phyloP scores from a whole-genome alignment of 2,797 vertebrate genomes.

The Anguilla anguilla region DNA sequence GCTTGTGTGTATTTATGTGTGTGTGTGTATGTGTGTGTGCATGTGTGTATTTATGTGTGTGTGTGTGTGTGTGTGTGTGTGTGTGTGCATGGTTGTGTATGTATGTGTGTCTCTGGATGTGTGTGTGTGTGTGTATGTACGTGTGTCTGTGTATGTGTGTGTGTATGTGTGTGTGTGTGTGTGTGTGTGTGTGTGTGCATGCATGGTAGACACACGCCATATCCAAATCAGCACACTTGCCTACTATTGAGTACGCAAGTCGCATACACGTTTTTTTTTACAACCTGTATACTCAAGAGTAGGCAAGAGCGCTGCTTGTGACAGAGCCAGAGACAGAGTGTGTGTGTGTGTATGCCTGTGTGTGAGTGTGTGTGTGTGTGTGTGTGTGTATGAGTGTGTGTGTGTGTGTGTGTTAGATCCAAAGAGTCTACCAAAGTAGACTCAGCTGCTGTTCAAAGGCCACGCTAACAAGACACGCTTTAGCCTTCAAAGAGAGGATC shows the following conservation, averaged over 20 bases:
- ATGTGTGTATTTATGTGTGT: no score
- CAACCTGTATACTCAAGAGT: no score
- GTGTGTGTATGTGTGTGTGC: no score
- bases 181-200: neutral
- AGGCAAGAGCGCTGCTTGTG: no score
- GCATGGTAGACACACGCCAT: no score
- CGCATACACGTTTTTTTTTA: no score
- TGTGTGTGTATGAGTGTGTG: neutral
- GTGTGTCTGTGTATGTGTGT: neutral
- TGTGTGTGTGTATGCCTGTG: neutral
- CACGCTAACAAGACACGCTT: neutral
- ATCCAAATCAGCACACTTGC: no score
- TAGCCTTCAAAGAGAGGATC: neutral
- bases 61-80: no score
- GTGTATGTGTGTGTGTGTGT: constrained; percentile 5
- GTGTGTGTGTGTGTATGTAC: neutral
- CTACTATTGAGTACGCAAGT: no score
- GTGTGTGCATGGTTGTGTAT: neutral
- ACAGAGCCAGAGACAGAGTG: no score
- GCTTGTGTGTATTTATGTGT: no score
- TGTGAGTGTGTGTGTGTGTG: neutral
- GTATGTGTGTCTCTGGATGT: neutral
- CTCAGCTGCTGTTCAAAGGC: neutral
- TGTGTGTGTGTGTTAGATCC: neutral
- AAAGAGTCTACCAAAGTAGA: neutral